Evolutionary conservation across 37 sponge, comb jelly and placozoan genomes (phyloP).

Genomic region (Halisarca cf. caerulea): DNA sequence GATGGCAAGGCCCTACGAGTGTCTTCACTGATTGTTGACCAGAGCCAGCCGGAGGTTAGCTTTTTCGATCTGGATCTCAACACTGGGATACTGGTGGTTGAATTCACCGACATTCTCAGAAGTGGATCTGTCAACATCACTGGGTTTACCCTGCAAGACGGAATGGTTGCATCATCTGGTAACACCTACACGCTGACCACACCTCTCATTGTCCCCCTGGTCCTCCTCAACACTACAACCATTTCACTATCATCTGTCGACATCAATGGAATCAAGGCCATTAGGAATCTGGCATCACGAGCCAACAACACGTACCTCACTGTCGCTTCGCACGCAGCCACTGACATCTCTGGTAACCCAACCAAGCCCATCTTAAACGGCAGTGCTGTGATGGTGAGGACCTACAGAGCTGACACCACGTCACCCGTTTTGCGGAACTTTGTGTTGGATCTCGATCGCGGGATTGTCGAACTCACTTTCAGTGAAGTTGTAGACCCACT

Average conservation of each 20-base stretch:
- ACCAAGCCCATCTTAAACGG: constrained; percentile 59
- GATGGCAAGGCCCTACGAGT: constrained; percentile 79
- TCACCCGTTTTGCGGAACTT: constrained; percentile 57
- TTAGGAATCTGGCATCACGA: constrained; percentile 54
- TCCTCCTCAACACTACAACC: background rate
- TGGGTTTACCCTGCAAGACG: constrained; percentile 67
- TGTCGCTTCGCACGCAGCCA: constrained; percentile 30
- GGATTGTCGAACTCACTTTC: constrained; percentile 60
- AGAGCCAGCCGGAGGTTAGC: constrained; percentile 42
- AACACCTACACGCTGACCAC: constrained; percentile 61
- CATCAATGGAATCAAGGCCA: constrained; percentile 75
- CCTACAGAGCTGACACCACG: constrained; percentile 58
- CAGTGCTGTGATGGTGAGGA: constrained; percentile 40
- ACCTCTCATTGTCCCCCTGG: background rate
- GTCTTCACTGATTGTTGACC: constrained; percentile 56
- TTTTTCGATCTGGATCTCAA: constrained; percentile 74
- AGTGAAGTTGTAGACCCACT: constrained; percentile 69
- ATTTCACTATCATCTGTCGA: constrained; percentile 60
- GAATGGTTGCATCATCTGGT: constrained; percentile 54
- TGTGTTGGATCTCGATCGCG: constrained; percentile 77
- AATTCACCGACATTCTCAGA: constrained; percentile 78
- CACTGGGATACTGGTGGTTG: constrained; percentile 49
- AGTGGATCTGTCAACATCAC: constrained; percentile 38
- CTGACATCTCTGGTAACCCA: constrained; percentile 72
- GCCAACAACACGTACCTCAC: constrained; percentile 71